A percentile compares a stretch with the other conserved stretches of the same genome.
phyloP scores from a whole-genome alignment of 2,797 vertebrate species.

The Gallinago stenura region DNA sequence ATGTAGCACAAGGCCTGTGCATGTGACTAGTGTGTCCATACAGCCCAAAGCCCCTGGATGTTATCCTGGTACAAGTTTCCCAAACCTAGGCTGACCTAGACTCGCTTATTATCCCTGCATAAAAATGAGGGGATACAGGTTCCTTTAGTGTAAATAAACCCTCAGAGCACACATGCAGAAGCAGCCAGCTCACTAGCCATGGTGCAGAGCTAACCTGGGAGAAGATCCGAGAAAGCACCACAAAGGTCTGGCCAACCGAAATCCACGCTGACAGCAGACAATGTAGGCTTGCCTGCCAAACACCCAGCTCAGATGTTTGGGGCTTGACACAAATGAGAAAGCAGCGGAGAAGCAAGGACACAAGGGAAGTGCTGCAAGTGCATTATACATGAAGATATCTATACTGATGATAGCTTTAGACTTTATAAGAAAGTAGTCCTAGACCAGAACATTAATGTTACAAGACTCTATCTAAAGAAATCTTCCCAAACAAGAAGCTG shows the following conservation, averaged over 20 bases:
- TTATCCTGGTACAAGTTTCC: not conserved
- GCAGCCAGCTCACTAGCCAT: rapidly evolving
- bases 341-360: not conserved
- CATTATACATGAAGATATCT: conserved; percentile 14
- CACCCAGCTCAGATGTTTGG: not conserved
- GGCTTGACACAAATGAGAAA: conserved; percentile 12
- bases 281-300: not conserved
- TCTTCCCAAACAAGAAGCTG: conserved; percentile 45
- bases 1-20: not conserved
- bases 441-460: conserved; percentile 23
- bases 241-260: not conserved
- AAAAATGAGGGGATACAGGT: not conserved
- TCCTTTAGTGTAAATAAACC: not conserved
- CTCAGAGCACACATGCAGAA: not conserved
- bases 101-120: not conserved
- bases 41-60: not conserved
- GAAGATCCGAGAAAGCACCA: not conserved
- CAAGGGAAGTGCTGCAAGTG: not conserved
- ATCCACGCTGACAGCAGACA: not conserved
- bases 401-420: not conserved
- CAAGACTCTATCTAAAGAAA: conserved; percentile 33
- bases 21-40: too few species aligned
- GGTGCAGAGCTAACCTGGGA: not conserved
- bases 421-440: not conserved
- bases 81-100: not conserved